phyloP scores from a whole-genome alignment of 2,888 invertebrate species.

The Agonum fuliginosum region DNA sequence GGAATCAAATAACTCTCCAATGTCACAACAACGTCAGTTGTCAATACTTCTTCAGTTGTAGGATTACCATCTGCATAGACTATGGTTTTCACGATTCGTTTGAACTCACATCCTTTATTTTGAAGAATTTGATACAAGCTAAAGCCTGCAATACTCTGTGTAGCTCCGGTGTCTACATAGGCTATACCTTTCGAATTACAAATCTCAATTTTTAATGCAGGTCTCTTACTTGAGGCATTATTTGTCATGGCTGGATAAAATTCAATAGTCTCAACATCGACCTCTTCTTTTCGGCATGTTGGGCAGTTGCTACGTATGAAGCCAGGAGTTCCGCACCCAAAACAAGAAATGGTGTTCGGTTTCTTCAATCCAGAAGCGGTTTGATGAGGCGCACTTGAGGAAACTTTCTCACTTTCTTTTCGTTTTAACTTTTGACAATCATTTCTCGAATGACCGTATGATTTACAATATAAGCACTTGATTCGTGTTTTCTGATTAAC shows the following conservation, averaged over 20 bases:
- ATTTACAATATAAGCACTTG: not conserved
- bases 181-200: not conserved
- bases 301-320: not conserved
- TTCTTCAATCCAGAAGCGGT: not conserved
- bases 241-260: not conserved
- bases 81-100: not conserved
- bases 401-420: not conserved
- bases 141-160: not conserved
- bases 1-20: not conserved
- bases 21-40: not conserved
- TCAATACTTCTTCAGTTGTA: not conserved
- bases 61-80: not conserved
- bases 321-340: slow-evolving; percentile 4
- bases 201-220: not conserved
- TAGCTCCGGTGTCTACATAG: not conserved
- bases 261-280: not conserved
- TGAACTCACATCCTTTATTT: not conserved
- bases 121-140: not conserved
- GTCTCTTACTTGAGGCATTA: not conserved
- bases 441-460: not conserved
- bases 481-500: not conserved
- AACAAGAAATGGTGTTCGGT: not conserved
- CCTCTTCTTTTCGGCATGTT: not conserved
- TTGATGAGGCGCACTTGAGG: not conserved
- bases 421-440: not conserved